Base-by-base conservation (phyloP, 2,797 vertebrate species). In the Rhinoraja longicauda region DNA sequence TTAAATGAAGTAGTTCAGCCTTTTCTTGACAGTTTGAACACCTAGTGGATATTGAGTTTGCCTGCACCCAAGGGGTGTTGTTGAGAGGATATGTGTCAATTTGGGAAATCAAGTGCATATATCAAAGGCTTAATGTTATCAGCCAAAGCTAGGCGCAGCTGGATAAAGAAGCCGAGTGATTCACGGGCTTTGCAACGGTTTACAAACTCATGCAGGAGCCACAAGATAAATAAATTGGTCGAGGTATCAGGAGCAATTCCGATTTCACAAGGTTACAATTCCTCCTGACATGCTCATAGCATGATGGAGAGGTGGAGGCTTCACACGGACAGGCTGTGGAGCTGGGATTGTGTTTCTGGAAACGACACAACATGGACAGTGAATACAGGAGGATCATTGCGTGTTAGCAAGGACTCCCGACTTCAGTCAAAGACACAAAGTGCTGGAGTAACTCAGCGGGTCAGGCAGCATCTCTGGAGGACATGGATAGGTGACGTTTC, bases 201-300 rank as follows among this genome's bases (percentile, higher is more conserved):
- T 88, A 88, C 67, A 88, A 88, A 88, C 62, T 67, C 84, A 59
- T 84, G 67, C 62, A 67, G 84, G 84, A 67, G 84, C 32, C 0
- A 8, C 84, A 67, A 64, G 84, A 88, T 88, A 88, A 88, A 88
- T 88, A 88, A 88, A 88, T 88, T 7, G 62, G 84, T 36, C 21
- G n/a, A 88, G 84, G 21, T 88, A 88, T n/a, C 84, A 67, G n/a
- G 32, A 67, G 62, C 84, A 88, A 88, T 84, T 84, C 81, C 84
- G 84, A n/a, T 84, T 81, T 84, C 53, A n/a, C 81, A 59, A 84
- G 81, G 81, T 84, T 84, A 59, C 57, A 84, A 84, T 88, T 62
- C 84, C 84, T 88, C n/a, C 59, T 88, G 84, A 88, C 84, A 88
- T 59, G 3, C 53, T 84, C 53, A 84, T 88, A 88, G 67, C 21